A percentile compares a stretch with the other conserved stretches of the same genome.
Conservation (phyloP, 1,140 invertebrate genomes). For the Cyclargus thomasi region DNA sequence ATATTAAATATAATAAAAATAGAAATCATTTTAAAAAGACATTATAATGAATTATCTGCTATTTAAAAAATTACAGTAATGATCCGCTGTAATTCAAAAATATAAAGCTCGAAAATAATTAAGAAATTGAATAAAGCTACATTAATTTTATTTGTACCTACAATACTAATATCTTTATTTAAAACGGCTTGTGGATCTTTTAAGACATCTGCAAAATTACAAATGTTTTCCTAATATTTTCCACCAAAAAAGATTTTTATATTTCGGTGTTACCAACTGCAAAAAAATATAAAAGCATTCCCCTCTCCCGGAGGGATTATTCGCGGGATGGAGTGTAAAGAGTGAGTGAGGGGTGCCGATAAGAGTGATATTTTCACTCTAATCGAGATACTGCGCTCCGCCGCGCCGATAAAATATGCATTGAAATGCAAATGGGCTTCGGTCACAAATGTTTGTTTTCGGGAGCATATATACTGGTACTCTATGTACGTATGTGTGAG, state of each 20-base stretch:
- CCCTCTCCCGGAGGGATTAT: constrained; percentile 59
- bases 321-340: constrained; percentile 59
- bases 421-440: constrained; percentile 54
- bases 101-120: too few relatives aligned
- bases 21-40: too few relatives aligned
- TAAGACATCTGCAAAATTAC: too few relatives aligned
- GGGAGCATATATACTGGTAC: not conserved
- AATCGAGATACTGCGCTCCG: constrained; percentile 33
- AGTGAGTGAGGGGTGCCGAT: constrained; percentile 60
- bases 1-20: too few relatives aligned
- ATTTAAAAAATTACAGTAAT: too few relatives aligned
- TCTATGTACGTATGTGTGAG: not conserved
- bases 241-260: not conserved
- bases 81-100: too few relatives aligned
- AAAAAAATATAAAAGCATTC: constrained; percentile 37
- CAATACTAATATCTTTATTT: too few relatives aligned
- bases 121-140: too few relatives aligned
- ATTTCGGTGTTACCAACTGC: constrained; percentile 30
- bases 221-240: constrained; percentile 1
- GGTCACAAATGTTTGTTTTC: not conserved
- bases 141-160: too few relatives aligned
- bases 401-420: constrained; percentile 61
- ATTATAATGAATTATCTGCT: too few relatives aligned
- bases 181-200: too few relatives aligned
- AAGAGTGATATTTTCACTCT: constrained; percentile 58